Percentiles rank a stretch among this genome's conserved stretches.
Evolutionary conservation across 2,113 vertebrate genomes (phyloP).

Genomic region (Phyllostomus discolor): DNA sequence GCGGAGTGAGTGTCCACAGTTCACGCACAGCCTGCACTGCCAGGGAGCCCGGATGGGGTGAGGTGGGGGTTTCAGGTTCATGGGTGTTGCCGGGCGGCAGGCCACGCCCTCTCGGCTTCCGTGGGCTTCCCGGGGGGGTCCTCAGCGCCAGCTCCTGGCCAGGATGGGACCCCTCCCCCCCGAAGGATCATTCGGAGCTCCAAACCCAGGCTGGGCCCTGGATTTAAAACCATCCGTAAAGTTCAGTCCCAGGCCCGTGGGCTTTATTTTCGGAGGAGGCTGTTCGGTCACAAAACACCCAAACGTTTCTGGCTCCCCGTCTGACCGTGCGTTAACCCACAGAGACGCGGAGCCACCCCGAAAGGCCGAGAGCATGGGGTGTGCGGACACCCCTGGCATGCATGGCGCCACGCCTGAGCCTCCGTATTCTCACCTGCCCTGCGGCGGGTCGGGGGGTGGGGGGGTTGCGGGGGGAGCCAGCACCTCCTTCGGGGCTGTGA

Average conservation of each 20-base stretch:
- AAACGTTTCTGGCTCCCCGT: not conserved
- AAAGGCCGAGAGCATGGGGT: fast-evolving
- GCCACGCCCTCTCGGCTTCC: not conserved
- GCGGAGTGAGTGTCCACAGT: not conserved
- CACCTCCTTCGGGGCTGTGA: not conserved
- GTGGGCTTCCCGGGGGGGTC: not conserved
- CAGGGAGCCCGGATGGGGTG: not conserved
- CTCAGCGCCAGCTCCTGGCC: not conserved
- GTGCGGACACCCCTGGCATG: not conserved
- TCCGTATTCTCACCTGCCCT: not conserved
- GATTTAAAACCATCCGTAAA: not conserved
- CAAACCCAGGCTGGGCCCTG: not conserved
- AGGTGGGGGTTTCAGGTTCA: not conserved
- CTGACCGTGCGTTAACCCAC: fast-evolving
- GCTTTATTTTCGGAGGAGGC: not conserved
- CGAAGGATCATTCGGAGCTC: not conserved
- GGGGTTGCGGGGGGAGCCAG: not conserved
- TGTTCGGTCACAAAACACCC: not conserved
- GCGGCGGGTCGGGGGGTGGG: too few species aligned
- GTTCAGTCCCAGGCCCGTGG: not conserved
- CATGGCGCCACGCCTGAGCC: not conserved
- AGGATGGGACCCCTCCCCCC: not conserved
- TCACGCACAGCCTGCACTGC: not conserved
- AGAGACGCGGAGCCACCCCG: not conserved
- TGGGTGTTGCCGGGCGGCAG: not conserved